Evolutionary conservation across 2,113 vertebrate genomes (phyloP).

Genomic region (Pyrgilauda ruficollis): DNA sequence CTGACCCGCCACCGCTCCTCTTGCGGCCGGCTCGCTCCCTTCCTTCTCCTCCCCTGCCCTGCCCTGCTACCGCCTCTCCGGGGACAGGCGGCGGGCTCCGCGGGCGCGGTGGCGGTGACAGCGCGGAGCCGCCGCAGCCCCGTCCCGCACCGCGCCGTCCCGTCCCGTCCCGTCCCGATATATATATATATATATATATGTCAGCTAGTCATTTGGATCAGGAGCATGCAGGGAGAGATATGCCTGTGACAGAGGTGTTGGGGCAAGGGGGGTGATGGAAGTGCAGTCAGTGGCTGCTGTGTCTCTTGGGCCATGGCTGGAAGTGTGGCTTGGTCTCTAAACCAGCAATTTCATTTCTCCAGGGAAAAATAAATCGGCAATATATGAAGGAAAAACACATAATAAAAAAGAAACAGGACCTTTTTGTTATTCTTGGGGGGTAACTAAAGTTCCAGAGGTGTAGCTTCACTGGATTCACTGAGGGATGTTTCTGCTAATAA

Average conservation of each 20-base stretch:
- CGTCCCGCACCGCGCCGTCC: too few species aligned
- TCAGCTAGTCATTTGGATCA: background rate
- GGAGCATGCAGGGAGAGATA: background rate
- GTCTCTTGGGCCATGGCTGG: background rate
- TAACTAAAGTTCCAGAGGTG: background rate
- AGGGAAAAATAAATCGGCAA: background rate
- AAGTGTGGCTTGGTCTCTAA: background rate
- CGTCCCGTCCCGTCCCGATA: background rate
- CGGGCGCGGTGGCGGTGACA: background rate
- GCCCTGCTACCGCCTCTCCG: background rate
- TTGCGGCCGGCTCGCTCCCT: background rate
- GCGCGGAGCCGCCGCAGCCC: background rate
- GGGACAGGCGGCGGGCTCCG: background rate
- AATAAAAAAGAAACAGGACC: background rate
- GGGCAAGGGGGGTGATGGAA: background rate
- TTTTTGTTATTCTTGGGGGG: background rate
- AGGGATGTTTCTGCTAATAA: background rate
- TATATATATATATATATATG: background rate
- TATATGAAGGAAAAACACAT: background rate
- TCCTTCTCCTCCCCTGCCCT: background rate
- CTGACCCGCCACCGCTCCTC: background rate
- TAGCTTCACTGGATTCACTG: background rate
- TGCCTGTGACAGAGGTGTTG: rapidly evolving
- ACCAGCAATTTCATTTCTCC: background rate
- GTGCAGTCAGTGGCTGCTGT: background rate